Conservation (phyloP, 2,113 vertebrate genomes). For the Entomyzon cyanotis region DNA sequence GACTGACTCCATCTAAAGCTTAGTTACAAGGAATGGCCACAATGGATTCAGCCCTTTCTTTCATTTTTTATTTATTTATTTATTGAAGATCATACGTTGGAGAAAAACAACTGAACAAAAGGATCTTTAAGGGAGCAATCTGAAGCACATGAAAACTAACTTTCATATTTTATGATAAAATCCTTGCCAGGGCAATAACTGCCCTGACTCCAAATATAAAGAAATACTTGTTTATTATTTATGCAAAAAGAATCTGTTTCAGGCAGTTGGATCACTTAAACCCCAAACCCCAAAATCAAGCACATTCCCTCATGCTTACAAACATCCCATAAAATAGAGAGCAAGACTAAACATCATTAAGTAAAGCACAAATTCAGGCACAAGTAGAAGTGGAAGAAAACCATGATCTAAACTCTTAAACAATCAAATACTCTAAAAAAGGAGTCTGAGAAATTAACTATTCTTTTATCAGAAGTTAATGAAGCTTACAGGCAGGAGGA, state of each 20-base stretch:
- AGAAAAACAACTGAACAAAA: not conserved
- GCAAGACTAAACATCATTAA: not conserved
- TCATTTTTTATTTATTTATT: not conserved
- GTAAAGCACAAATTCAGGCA: not conserved
- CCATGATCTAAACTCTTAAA: not conserved
- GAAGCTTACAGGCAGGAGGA: constrained; percentile 23
- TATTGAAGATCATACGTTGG: not conserved
- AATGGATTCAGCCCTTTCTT: not conserved
- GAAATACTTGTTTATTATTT: not conserved
- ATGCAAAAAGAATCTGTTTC: not conserved
- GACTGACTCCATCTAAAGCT: not conserved
- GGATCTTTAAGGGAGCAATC: not conserved
- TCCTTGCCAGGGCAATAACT: not conserved
- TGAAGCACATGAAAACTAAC: not conserved
- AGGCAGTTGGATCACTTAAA: not conserved
- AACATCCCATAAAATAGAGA: not conserved
- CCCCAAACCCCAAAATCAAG: not conserved
- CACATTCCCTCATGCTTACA: not conserved
- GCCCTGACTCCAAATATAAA: not conserved
- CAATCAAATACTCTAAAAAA: not conserved
- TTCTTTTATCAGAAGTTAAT: constrained; percentile 26
- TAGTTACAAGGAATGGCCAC: not conserved
- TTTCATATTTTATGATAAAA: not conserved
- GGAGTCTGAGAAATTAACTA: constrained; percentile 16
- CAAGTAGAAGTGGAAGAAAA: constrained; percentile 23